Conservation (phyloP, 2,113 vertebrate genomes). For the Hippocampus zosterae region DNA sequence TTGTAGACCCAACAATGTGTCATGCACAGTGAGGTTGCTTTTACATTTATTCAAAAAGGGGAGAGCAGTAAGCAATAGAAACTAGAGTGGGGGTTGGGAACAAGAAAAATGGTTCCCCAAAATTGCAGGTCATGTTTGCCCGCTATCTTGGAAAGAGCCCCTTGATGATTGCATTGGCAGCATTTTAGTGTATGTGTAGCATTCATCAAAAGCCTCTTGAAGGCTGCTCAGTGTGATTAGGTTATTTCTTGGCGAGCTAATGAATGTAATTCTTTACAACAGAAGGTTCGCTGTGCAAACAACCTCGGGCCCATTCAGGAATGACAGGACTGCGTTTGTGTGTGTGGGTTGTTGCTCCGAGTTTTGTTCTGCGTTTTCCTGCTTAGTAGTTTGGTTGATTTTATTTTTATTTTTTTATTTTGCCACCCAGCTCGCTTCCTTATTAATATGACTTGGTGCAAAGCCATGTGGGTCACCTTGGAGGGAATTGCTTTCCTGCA, state of each 20-base stretch:
- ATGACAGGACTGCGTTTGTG: slow-evolving; percentile 10
- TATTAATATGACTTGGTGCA: slow-evolving; percentile 55
- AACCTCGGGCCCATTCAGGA: slow-evolving; percentile 35
- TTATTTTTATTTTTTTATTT: background rate
- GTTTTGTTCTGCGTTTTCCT: slow-evolving; percentile 16
- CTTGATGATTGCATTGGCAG: slow-evolving; percentile 37
- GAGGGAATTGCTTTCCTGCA: slow-evolving; percentile 67
- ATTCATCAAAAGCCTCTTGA: slow-evolving; percentile 58
- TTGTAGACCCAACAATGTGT: slow-evolving; percentile 60
- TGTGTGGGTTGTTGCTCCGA: background rate
- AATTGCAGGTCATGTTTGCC: slow-evolving; percentile 58
- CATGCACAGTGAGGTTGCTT: slow-evolving; percentile 53
- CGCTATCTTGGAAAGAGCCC: slow-evolving; percentile 45
- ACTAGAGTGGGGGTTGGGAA: background rate
- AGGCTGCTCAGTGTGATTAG: slow-evolving; percentile 54
- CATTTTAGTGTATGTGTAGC: slow-evolving; percentile 32
- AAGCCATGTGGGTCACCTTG: slow-evolving; percentile 66
- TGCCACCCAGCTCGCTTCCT: slow-evolving; percentile 6
- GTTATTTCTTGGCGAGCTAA: slow-evolving; percentile 62
- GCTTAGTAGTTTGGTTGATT: background rate
- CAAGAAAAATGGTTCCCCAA: slow-evolving; percentile 51
- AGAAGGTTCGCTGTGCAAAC: slow-evolving; percentile 43
- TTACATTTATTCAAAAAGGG: slow-evolving; percentile 67
- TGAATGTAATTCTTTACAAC: slow-evolving; percentile 57
- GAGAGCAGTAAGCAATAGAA: slow-evolving; percentile 45